Base-by-base conservation (phyloP, 2,888 invertebrate species). In the Plebejus argus region DNA sequence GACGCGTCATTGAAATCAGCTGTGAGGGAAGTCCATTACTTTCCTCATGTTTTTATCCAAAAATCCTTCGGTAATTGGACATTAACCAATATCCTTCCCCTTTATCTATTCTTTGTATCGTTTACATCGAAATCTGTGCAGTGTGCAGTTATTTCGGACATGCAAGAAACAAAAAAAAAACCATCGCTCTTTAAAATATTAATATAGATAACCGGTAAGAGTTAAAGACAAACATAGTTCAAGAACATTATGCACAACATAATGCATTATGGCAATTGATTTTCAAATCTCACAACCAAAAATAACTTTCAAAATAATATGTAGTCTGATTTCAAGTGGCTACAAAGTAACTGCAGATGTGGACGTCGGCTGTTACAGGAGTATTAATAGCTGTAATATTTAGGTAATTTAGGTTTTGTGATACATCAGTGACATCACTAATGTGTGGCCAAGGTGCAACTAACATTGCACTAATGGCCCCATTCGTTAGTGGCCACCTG, bases 391-490 rank as follows among this genome's bases (percentile, higher is more conserved):
- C 66, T 33, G 66, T 33, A 66, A 33, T 66, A 66, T 66, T 66
- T 33, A 33, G 66, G 66, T 66, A 66, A 66, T 28, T 66, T 66
- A 33, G 15, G 18, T 66, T 72, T 72, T 76, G 61, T 76, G 61
- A 58, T 76, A 76, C 28, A 76, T 58, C 56, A 39, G 39, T 20
- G 15, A 76, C 28, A 76, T 58, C 56, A 39, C 61, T 20, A 23
- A 20, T 8, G 76, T n/a, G 76, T 61, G 76, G 76, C 58, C 61
- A 76, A 76, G 76, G 76, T 76, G 76, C 20, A 58, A 76, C 76
- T 76, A 76, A 76, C 76, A 58, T 76, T 76, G n/a, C 20, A 76
- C 76, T 76, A 76, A 76, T 76, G 76, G 20, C 58, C 33, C 33
- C 56, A 76, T 76, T 76, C 76, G 49, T 76, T 76, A 56, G 35